phyloP scores from a whole-genome alignment of 2,888 invertebrate genomes.

The Pristionchus fissidentatus region DNA sequence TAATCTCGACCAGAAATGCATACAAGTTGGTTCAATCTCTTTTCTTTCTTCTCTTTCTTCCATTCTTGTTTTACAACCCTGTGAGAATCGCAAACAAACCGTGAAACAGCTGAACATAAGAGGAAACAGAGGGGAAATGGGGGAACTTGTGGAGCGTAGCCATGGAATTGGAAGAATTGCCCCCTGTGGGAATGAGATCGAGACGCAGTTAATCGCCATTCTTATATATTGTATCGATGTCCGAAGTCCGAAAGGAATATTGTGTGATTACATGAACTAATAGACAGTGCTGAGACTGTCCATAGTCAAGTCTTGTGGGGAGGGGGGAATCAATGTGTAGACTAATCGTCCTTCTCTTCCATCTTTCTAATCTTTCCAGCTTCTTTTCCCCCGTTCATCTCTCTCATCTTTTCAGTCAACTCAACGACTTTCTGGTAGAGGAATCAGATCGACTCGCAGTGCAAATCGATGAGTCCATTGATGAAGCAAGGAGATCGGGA shows the following conservation, averaged over 20 bases:
- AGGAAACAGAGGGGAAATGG: conserved; percentile 1
- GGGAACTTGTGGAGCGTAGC: not conserved
- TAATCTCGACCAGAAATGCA: conserved; percentile 12
- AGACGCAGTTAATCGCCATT: too few relatives aligned
- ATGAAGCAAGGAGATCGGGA: conserved; percentile 23
- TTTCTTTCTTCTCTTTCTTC: not conserved
- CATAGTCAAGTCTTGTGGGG: too few relatives aligned
- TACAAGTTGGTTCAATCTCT: not conserved
- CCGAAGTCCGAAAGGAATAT: too few relatives aligned
- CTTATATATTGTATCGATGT: too few relatives aligned
- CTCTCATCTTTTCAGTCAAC: conserved; percentile 33
- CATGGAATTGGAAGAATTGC: too few relatives aligned
- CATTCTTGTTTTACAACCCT: not conserved
- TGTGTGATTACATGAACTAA: too few relatives aligned
- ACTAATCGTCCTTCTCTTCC: too few relatives aligned
- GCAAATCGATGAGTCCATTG: not conserved
- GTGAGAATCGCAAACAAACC: conserved; percentile 4
- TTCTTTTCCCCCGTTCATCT: too few relatives aligned
- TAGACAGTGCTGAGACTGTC: too few relatives aligned
- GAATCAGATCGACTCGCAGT: not conserved
- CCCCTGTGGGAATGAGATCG: too few relatives aligned
- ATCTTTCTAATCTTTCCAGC: too few relatives aligned
- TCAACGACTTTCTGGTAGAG: not conserved
- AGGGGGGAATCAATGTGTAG: too few relatives aligned
- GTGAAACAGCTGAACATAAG: conserved; percentile 13